Evolutionary conservation across 1,140 invertebrate species (phyloP).

Genomic region (Drosophila sturtevanti): DNA sequence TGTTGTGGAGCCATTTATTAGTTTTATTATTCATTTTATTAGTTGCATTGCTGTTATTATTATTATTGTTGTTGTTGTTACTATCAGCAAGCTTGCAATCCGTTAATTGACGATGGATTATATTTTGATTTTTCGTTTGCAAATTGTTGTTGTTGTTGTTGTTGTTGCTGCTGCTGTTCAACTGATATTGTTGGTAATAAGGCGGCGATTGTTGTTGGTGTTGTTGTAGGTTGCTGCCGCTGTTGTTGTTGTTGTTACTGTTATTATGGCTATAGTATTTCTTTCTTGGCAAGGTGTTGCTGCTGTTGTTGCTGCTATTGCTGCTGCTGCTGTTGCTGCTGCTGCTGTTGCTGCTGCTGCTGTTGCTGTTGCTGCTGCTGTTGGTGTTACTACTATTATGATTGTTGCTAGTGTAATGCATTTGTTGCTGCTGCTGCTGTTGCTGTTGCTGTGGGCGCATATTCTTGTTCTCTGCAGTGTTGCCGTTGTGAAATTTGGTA

Average conservation of each 20-base stretch:
- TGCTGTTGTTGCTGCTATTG: constrained; percentile 16
- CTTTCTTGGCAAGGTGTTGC: too few species aligned
- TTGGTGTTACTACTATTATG: constrained; percentile 36
- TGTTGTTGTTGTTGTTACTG: constrained; percentile 1
- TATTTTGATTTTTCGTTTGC: constrained; percentile 61
- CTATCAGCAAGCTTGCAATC: constrained; percentile 40
- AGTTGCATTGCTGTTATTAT: constrained; percentile 21
- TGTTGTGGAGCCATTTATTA: constrained; percentile 28
- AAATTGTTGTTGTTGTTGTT: constrained; percentile 58
- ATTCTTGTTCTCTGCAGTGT: constrained; percentile 1
- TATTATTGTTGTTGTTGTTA: constrained; percentile 43
- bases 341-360: constrained; percentile 36
- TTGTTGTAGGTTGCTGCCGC: constrained; percentile 19
- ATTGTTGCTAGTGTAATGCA: constrained; percentile 14
- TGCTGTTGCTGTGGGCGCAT: constrained; percentile 39
- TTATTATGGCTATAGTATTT: constrained; percentile 45
- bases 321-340: constrained; percentile 39
- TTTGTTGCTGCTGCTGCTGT: constrained; percentile 31
- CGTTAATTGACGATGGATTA: constrained; percentile 25
- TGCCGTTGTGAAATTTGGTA: constrained; percentile 36
- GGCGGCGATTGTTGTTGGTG: constrained; percentile 37
- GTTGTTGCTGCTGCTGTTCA: constrained; percentile 47
- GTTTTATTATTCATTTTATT: constrained; percentile 29
- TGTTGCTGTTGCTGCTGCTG: constrained; percentile 44
- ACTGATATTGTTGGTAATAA: constrained; percentile 19